Evolutionary conservation across 1,140 invertebrate species (phyloP).

Genomic region (Laodelphax striatellus): DNA sequence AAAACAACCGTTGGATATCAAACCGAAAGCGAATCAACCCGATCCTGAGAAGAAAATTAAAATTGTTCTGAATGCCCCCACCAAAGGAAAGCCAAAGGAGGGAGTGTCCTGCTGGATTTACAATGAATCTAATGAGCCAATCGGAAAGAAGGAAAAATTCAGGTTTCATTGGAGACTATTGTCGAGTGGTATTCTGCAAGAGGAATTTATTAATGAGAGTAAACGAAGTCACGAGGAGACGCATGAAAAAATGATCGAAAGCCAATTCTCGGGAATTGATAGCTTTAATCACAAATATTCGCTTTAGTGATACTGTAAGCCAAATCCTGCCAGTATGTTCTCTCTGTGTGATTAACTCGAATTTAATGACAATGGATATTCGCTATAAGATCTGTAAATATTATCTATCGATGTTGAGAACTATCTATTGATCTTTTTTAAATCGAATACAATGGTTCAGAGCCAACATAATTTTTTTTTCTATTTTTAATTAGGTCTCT

Average conservation of each 20-base stretch:
- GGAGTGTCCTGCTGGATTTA: slow-evolving; percentile 1
- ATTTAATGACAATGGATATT: too few relatives aligned
- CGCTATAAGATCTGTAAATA: too few relatives aligned
- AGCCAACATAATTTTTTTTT: too few relatives aligned
- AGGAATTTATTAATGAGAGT: slow-evolving; percentile 1
- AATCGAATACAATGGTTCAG: too few relatives aligned
- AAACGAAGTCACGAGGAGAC: slow-evolving; percentile 17
- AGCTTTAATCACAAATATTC: too few relatives aligned
- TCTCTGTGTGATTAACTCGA: too few relatives aligned
- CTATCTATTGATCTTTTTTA: too few relatives aligned
- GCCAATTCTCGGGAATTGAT: too few relatives aligned
- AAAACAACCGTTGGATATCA: neutral
- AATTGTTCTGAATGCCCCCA: neutral
- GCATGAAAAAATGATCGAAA: slow-evolving; percentile 21
- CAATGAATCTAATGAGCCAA: slow-evolving; percentile 1
- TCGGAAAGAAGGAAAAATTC: slow-evolving; percentile 11
- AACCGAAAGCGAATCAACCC: neutral
- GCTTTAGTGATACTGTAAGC: too few relatives aligned
- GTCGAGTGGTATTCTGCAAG: neutral
- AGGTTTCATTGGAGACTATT: slow-evolving; percentile 2
- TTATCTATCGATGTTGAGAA: too few relatives aligned
- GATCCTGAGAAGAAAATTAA: neutral
- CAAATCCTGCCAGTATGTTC: too few relatives aligned
- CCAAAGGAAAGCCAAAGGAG: slow-evolving; percentile 5
- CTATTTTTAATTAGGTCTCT: too few relatives aligned